Base-by-base conservation (phyloP, 2,113 vertebrate species). In the Tragulus kanchil region DNA sequence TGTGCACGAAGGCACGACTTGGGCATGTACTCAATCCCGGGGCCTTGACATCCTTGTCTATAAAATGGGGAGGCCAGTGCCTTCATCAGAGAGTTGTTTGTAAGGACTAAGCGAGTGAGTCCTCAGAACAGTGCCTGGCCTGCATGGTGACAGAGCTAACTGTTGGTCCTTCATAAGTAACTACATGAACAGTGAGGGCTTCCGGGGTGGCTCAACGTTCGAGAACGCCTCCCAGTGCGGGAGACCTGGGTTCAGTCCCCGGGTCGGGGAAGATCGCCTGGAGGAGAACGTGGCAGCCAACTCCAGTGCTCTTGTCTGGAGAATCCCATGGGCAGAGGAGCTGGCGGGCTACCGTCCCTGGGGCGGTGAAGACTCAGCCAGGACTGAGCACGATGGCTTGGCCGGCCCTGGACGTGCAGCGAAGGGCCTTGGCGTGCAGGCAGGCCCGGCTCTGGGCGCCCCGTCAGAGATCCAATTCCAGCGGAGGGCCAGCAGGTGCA, bases 131-230 rank as follows among this genome's bases (percentile, higher is more conserved):
- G 59, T 5, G 56, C 36, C 54, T 54, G 13, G 48, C 19, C 2
- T 8, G 11, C 45, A 48, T 61, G 52, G 19, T 45, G 54, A 56
- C 25, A n/a, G 2, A 14, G 45, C 42, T 25, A 67, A 52, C 31
- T 12, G 17, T 4, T 31, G 56, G 9, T 61, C 6, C 62, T n/a
- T 45, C n/a, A 42, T 65, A 67, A 73, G 6, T 1, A 59, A 6
- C 31, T 10, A 1, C 7, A 0, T 48, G 31, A 9, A 48, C 0
- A 16, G 17, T 15, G 31, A 58, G 21, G 14, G 82, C 11, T 13
- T 73, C 69, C 36, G 2, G 25, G 21, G 69, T 25, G 36, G 36
- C 42, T 0, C 5, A 1, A 11, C 0, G 3, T 36, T 25, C 6
- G 25, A 25, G 69, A 73, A 7, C 6, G 21, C 69, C 69, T 73